Evolutionary conservation across 2,888 invertebrate genomes (phyloP).

Genomic region (Hipparchia semele): DNA sequence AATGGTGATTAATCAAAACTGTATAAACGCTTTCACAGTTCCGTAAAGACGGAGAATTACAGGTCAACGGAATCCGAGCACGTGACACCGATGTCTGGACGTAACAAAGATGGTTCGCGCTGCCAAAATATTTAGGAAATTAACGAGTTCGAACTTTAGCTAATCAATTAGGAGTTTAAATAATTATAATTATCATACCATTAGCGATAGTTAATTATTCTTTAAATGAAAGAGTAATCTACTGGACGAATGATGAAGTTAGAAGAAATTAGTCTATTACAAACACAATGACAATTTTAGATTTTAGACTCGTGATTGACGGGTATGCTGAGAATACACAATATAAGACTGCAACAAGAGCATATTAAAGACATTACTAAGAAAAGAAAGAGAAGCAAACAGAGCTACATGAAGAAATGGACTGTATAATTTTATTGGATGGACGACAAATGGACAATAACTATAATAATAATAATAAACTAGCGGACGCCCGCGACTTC

Average conservation of each 20-base stretch:
- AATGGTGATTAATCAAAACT: not conserved
- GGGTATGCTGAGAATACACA: too few species aligned
- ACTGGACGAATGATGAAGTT: not conserved
- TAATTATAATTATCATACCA: not conserved
- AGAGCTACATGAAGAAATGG: too few species aligned
- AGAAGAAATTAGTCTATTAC: too few species aligned
- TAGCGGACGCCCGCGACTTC: too few species aligned
- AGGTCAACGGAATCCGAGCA: slow-evolving; percentile 14
- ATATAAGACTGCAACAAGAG: too few species aligned
- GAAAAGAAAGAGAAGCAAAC: too few species aligned
- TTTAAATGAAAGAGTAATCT: not conserved
- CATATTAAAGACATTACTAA: too few species aligned
- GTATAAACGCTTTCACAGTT: not conserved
- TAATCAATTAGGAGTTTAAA: not conserved
- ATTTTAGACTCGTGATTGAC: too few species aligned
- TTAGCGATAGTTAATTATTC: not conserved
- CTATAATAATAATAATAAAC: too few species aligned
- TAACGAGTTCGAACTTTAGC: not conserved
- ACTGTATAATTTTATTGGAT: too few species aligned
- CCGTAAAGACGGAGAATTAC: not conserved
- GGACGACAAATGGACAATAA: too few species aligned
- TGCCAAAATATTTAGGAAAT: slow-evolving; percentile 5
- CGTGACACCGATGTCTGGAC: not conserved
- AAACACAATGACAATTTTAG: too few species aligned
- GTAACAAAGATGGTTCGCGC: not conserved